Base-by-base conservation (phyloP, 2,888 invertebrate species). In the Neria commutata region DNA sequence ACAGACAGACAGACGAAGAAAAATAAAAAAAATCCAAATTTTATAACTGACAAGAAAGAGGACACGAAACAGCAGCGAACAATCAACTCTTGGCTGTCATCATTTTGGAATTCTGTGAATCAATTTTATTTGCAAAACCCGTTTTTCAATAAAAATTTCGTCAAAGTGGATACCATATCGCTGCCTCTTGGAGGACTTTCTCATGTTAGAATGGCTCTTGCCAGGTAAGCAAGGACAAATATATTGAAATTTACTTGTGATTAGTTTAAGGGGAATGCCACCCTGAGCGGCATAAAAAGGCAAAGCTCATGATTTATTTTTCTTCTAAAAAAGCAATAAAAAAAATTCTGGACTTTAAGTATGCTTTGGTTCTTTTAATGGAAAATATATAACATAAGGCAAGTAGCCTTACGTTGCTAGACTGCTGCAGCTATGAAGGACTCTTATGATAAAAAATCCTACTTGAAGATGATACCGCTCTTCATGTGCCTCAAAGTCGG, bases 121-220 rank as follows among this genome's bases (percentile, higher is more conserved):
- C n/a, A 14, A 14, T 42, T 42, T 19, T 42, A 19, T 42, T 6
- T 6, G 4, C 21, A 19, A 37, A 37, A 17, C 2, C 10, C 21
- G 46, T 33, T 66, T 64, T 60, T 40, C 2, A 42, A 58, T 58
- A 58, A 72, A n/a, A 76, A 76, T 67, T 67, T 66, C 49, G 66
- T 73, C 80, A 81, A 78, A 77, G 81, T 86, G 84, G 86, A 86
- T 85, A 85, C 83, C 77, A 80, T 83, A 80, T 80, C 84, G 77
- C 76, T 83, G 76, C 83, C 85, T 76, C 80, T 82, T 77, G 83
- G 84, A 78, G 84, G 84, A 83, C 85, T 85, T 80, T 85, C 85
- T 81, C 85, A 86, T 86, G 86, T 85, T 82, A 86, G 87, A 84
- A 87, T 87, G 87, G 87, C 87, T 83, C 84, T 87, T 83, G 87